Percentiles rank a stretch among this genome's conserved stretches.
phyloP scores from a whole-genome alignment of 2,797 vertebrate genomes.

The Lithobates pipiens region DNA sequence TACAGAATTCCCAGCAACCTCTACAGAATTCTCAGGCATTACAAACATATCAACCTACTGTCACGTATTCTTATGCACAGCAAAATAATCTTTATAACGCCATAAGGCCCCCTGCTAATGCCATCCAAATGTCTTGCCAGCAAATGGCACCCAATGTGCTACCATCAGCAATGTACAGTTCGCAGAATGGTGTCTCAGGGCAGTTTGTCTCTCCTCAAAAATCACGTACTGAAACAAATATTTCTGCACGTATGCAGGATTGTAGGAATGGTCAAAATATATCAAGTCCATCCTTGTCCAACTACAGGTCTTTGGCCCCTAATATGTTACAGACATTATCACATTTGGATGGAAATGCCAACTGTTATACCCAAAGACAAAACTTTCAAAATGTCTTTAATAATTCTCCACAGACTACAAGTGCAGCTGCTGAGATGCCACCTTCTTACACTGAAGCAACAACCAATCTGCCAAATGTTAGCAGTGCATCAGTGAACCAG shows the following conservation, averaged over 20 bases:
- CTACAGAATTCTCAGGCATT: not conserved
- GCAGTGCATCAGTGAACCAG: not conserved
- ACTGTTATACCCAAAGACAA: not conserved
- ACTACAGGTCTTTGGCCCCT: not conserved
- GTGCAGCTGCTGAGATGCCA: not conserved
- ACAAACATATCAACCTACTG: not conserved
- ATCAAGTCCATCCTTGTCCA: not conserved
- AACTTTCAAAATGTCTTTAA: not conserved
- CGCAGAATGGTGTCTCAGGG: not conserved
- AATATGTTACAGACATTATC: not conserved
- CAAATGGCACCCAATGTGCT: not conserved
- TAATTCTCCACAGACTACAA: not conserved
- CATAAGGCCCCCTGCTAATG: not conserved
- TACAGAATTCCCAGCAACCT: not conserved
- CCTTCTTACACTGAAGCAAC: not conserved
- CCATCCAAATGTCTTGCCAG: not conserved
- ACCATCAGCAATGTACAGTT: not conserved
- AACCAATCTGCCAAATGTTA: not conserved
- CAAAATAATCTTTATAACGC: not conserved
- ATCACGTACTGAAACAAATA: not conserved
- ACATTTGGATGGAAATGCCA: not conserved
- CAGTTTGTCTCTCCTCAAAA: not conserved
- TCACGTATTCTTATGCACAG: not conserved
- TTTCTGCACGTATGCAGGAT: not conserved
- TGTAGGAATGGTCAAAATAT: slow-evolving; percentile 8